phyloP scores from a whole-genome alignment of 2,113 vertebrate genomes.

The Eonycteris spelaea region DNA sequence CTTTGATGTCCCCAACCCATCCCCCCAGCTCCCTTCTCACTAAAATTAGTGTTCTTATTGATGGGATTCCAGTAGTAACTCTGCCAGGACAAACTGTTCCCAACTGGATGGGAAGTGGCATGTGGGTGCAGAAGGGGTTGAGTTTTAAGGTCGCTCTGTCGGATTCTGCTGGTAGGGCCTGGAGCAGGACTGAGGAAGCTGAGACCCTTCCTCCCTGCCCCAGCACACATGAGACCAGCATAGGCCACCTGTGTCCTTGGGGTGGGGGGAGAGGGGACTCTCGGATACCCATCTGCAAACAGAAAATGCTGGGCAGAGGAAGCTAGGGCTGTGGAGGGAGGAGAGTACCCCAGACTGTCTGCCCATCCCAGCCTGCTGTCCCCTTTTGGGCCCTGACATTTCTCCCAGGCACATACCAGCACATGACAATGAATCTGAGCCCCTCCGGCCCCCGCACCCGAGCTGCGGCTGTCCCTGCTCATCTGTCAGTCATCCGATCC shows the following conservation, averaged over 20 bases:
- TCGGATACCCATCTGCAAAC: neutral
- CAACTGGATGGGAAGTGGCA: too few relatives aligned
- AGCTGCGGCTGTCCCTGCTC: constrained; percentile 81
- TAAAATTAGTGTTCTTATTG: neutral
- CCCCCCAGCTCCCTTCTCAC: neutral
- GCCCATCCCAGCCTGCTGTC: neutral
- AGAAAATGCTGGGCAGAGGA: neutral
- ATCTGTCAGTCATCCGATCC: constrained; percentile 89
- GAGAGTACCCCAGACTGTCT: neutral
- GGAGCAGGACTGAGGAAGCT: neutral
- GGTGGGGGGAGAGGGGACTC: neutral
- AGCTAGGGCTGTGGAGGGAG: neutral
- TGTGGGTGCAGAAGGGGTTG: neutral
- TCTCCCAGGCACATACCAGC: constrained; percentile 74
- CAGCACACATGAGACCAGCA: neutral
- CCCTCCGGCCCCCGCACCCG: constrained; percentile 39
- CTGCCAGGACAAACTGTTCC: accelerated
- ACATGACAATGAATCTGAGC: constrained; percentile 77
- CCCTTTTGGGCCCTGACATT: constrained; percentile 69
- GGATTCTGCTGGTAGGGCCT: neutral
- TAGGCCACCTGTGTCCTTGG: neutral
- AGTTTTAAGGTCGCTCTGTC: neutral
- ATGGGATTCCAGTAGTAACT: accelerated
- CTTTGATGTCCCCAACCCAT: accelerated
- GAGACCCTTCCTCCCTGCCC: neutral